Base-by-base conservation (phyloP, 53 echinoderm and acorn worm species). In the Stichopus horrens region DNA sequence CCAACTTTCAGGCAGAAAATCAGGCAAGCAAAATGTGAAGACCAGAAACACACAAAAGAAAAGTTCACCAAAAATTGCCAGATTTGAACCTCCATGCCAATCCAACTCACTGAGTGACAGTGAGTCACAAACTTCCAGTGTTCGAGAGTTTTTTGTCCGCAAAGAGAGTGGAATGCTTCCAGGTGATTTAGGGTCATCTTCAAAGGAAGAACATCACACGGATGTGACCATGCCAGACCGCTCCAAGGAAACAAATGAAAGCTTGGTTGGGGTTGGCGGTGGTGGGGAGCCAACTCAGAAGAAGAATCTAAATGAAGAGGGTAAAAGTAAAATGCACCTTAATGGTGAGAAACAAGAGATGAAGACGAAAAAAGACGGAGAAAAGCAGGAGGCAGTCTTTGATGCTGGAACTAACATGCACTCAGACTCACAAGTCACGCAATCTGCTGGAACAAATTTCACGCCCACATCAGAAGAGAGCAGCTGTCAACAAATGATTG, bases 61-160 rank as follows among this genome's bases (percentile, higher is more conserved):
- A 13, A 76, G 21, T 11, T 51, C 76, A 76, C 53, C 21, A 22
- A 20, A 22, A 76, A 23, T 20, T 76, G 14, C 16, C 18, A 71
- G n/a, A 71, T 5, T 6, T 71, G 71, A 71, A 18, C n/a, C 18
- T 21, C 55, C 81, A 53, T 57, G 56, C 81, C 58, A 81, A 10
- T 75, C 5, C 0, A 23, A 23, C 19, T 5, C 2, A 81, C 20
- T 58, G 21, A 81, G 57, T 56, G 81, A 81, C 55, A 20, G 10
- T 81, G 20, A 81, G 21, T 58, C 57, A 9, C 81, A 81, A 81
- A 81, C 52, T 57, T 55, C 57, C 21, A 81, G 81, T 81, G 81
- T 81, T 5, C 16, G 81, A 57, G 16, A 10, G 21, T 54, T 57
- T 81, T 58, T 56, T 56, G 81, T 81, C 23, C 81, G 81, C n/a